Evolutionary conservation across 2,888 invertebrate species (phyloP).

Genomic region (Mycalesis mineus): DNA sequence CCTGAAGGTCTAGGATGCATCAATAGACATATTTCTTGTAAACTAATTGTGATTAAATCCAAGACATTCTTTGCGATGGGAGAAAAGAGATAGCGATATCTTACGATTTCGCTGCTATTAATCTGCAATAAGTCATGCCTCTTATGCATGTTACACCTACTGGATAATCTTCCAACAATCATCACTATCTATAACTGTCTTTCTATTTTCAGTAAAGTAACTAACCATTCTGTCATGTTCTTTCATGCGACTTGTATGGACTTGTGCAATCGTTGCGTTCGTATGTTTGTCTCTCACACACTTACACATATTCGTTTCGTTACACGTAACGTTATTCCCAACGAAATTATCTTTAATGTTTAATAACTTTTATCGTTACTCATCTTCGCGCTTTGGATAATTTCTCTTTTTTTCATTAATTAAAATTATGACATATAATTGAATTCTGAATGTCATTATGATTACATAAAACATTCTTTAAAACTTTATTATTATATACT

Average conservation of each 20-base stretch:
- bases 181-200: constrained; percentile 25
- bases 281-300: constrained; percentile 27
- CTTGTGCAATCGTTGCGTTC: constrained; percentile 54
- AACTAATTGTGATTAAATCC: too few relatives aligned
- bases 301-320: constrained; percentile 30
- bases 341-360: neutral
- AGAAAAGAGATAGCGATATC: too few relatives aligned
- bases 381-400: neutral
- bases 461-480: neutral
- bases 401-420: neutral
- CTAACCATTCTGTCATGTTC: constrained; percentile 50
- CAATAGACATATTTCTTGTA: too few relatives aligned
- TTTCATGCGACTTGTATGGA: constrained; percentile 55
- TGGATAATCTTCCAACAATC: constrained; percentile 26
- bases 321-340: neutral
- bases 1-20: too few relatives aligned
- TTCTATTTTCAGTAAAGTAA: constrained; percentile 36
- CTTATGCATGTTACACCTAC: too few relatives aligned
- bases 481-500: neutral
- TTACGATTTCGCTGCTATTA: neutral
- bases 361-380: neutral
- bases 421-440: neutral
- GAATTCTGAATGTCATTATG: neutral
- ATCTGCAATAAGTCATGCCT: too few relatives aligned
- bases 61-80: too few relatives aligned